Base-by-base conservation (phyloP, 2,113 vertebrate species). In the Melanerpes aurifrons region DNA sequence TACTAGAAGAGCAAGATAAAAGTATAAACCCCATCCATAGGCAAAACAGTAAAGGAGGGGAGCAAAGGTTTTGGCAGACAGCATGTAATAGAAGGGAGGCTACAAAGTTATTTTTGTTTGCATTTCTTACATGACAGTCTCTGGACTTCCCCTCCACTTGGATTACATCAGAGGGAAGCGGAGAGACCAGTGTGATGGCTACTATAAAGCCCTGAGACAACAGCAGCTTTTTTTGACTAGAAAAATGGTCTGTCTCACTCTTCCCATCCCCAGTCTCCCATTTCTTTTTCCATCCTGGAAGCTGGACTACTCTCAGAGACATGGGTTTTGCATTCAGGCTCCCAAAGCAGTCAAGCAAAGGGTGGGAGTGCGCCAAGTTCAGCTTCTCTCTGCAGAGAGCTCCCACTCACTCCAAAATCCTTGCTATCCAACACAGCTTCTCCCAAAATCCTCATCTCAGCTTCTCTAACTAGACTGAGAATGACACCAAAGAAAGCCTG, bases 91-190 rank as follows among this genome's bases (percentile, higher is more conserved):
- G 77, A 91, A 94, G 94, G 94, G 96, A 96, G 94, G 93, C 87
- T 95, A 90, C 82, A 90, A 93, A 96, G 53, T 63, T 26, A 63
- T 84, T 95, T 94, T 94, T 94, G 91, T 96, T 96, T 96, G 91
- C 86, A 95, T 89, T 96, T 90, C 87, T 96, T 94, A 90, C 40
- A 48, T 90, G 87, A 77, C 72, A 87, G 86, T 92, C 69, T 64
- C 75, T 86, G 93, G 94, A 93, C 72, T 95, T 94, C 83, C 94
- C 93, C 89, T 94, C 66, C 79, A 95, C 89, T 82, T 94, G 87
- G 92, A 91, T 94, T 75, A 92, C 62, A 87, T 92, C 69, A 87
- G 68, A 87, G 48, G 72, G 89, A 94, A 95, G 78, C 15, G 47
- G 82, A 91, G 75, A 14, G 3, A 89, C 91, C 75, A 81, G 75